Evolutionary conservation across 2,888 invertebrate genomes (phyloP), one percentile per base, ranked within the genome.

Genomic region (Ecliptopera silaceata): DNA sequence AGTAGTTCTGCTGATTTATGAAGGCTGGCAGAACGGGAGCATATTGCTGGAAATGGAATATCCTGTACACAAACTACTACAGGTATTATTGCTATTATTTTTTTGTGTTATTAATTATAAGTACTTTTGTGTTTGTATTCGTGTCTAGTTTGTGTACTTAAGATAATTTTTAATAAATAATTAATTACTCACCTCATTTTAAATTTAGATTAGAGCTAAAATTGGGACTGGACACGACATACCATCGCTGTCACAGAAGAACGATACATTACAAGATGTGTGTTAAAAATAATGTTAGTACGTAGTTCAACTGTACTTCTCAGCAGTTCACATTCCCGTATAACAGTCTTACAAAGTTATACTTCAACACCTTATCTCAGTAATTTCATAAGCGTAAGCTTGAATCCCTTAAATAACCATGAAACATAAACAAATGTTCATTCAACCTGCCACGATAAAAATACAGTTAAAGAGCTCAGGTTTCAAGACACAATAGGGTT

Each of bases 381-480:
- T 51, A 26, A 53, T 58, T 59, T 56, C 62, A 48, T 43, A 52
- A 52, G 52, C 53, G 31, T 44, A 48, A 57, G 48, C 57, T 42
- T 34, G 22, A 49, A 60, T 60, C 59, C 60, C 55, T 42, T 47
- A 56, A 63, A 63, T 63, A 63, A 45, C 59, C 53, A 45, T 50
- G 49, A 41, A 56, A 59, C 26, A 64, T 68, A 68, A 68, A 69
- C 67, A 64, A 57, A 61, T 66, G 67, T 68, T 63, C 69, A 65
- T 68, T 70, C 67, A 69, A 69, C 67, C 64, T 68, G 66, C 57
- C 38, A 48, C 56, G 53, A 66, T 69, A 69, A 65, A 67, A 67
- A 66, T 65, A 66, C 58, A 41, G 52, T 49, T 61, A 45, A 47
- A 54, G 18, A 46, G 57, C 46, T 56, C 51, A 44, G 26, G 56